Conservation (phyloP, 2,797 vertebrate species). For the Pipistrellus kuhlii region DNA sequence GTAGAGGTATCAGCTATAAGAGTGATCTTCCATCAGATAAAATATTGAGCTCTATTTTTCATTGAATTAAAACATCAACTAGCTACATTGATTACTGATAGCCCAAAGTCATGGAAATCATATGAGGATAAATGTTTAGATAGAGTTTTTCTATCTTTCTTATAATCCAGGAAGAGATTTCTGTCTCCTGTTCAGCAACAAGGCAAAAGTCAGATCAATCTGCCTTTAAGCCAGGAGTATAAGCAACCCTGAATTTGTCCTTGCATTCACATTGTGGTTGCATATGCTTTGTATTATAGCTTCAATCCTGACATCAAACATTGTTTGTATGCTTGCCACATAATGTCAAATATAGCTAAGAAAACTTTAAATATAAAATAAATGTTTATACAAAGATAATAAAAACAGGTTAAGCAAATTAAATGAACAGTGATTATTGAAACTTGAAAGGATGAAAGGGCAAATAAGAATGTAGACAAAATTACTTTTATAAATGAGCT, state of each 20-base stretch:
- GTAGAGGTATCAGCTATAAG: constrained; percentile 24
- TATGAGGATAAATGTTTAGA: constrained; percentile 55
- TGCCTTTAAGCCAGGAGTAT: background rate
- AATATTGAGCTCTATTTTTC: constrained; percentile 49
- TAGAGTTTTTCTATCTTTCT: constrained; percentile 36
- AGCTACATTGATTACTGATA: constrained; percentile 57
- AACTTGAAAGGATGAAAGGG: constrained; percentile 56
- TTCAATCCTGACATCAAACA: constrained; percentile 49
- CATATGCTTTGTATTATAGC: constrained; percentile 41
- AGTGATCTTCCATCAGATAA: constrained; percentile 13
- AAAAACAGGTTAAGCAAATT: constrained; percentile 46
- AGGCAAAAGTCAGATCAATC: constrained; percentile 28
- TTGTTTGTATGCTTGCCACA: background rate
- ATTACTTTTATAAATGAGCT: constrained; percentile 61
- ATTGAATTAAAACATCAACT: constrained; percentile 61
- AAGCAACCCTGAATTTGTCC: background rate
- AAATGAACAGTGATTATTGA: constrained; percentile 16
- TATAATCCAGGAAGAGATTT: constrained; percentile 61
- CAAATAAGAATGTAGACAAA: constrained; percentile 61
- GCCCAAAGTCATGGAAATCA: constrained; percentile 38
- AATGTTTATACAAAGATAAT: constrained; percentile 52
- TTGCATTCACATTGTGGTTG: background rate
- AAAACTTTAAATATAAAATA: constrained; percentile 49
- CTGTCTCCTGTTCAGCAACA: constrained; percentile 30
- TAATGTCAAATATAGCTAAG: constrained; percentile 52